Percentiles rank a stretch among this genome's conserved stretches.
Evolutionary conservation across 1,140 invertebrate genomes (phyloP).

Genomic region (Drosophila sp.): DNA sequence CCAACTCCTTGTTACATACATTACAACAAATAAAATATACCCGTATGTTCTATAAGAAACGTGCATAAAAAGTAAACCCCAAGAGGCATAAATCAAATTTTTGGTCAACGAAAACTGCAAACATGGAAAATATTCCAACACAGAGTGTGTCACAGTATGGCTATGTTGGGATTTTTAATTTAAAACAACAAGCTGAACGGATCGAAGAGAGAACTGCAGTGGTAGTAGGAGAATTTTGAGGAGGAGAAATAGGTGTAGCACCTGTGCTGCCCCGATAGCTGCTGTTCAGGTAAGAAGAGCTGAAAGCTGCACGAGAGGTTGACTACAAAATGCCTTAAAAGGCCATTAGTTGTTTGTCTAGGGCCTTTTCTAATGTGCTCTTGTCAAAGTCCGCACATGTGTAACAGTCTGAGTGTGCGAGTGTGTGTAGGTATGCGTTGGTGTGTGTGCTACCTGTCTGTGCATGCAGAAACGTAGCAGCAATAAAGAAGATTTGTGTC

Average conservation of each 20-base stretch:
- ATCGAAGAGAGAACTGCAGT: constrained; percentile 31
- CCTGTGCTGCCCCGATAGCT: constrained; percentile 44
- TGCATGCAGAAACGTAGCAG: constrained; percentile 73
- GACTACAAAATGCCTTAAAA: constrained; percentile 71
- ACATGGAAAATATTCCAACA: constrained; percentile 50
- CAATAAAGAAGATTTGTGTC: constrained; percentile 82
- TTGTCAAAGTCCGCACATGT: constrained; percentile 67
- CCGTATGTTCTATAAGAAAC: too few relatives aligned
- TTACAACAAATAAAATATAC: too few relatives aligned
- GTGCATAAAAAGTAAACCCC: constrained; percentile 12
- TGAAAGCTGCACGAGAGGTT: background rate
- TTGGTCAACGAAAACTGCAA: constrained; percentile 47
- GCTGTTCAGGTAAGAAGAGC: constrained; percentile 12
- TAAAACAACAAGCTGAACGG: constrained; percentile 69
- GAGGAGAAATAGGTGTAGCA: constrained; percentile 43
- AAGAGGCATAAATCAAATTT: constrained; percentile 55
- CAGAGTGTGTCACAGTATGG: constrained; percentile 1
- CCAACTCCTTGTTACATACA: too few relatives aligned
- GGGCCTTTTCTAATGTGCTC: constrained; percentile 71
- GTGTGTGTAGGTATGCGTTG: constrained; percentile 6
- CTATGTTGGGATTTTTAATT: constrained; percentile 76
- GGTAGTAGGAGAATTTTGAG: background rate
- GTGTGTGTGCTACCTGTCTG: constrained; percentile 43
- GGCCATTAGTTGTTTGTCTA: constrained; percentile 81
- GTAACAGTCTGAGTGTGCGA: constrained; percentile 13